phyloP scores from a whole-genome alignment of 2,888 invertebrate genomes.

The Chloroclystis v-ata region DNA sequence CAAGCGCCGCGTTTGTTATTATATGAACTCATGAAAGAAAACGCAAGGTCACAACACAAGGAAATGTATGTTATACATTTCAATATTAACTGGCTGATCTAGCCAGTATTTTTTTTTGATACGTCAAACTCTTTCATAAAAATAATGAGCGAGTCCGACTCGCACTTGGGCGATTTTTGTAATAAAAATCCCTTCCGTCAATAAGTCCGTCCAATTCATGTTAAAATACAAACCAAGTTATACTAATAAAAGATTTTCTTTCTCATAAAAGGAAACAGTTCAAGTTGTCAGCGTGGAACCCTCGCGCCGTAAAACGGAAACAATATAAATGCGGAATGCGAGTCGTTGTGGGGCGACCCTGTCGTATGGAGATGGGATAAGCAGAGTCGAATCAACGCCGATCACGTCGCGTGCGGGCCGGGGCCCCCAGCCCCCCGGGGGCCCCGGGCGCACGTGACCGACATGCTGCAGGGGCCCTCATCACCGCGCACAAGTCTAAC shows the following conservation, averaged over 20 bases:
- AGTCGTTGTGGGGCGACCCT: slow-evolving; percentile 6
- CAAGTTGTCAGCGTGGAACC: background rate
- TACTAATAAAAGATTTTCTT: background rate
- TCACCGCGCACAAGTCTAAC: slow-evolving; percentile 21
- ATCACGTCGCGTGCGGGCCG: slow-evolving; percentile 33
- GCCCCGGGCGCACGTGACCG: slow-evolving; percentile 37
- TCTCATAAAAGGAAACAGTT: background rate
- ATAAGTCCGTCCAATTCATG: too few relatives aligned
- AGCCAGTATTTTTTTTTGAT: too few relatives aligned
- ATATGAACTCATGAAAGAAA: too few relatives aligned
- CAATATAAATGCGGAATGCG: slow-evolving; percentile 11
- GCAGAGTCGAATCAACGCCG: slow-evolving; percentile 31
- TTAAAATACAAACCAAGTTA: background rate
- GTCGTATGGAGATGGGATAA: slow-evolving; percentile 24
- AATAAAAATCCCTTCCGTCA: too few relatives aligned
- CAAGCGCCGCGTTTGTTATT: too few relatives aligned
- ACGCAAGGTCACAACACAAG: too few relatives aligned
- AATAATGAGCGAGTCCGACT: too few relatives aligned
- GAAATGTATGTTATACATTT: too few relatives aligned
- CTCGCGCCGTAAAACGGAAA: slow-evolving; percentile 10
- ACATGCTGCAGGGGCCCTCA: slow-evolving; percentile 37
- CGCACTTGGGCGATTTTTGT: too few relatives aligned
- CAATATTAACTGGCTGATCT: too few relatives aligned
- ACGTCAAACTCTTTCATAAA: too few relatives aligned
- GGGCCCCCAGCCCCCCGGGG: slow-evolving; percentile 27